Conservation (phyloP, 2,113 vertebrate species). For the Periophthalmus modestus region DNA sequence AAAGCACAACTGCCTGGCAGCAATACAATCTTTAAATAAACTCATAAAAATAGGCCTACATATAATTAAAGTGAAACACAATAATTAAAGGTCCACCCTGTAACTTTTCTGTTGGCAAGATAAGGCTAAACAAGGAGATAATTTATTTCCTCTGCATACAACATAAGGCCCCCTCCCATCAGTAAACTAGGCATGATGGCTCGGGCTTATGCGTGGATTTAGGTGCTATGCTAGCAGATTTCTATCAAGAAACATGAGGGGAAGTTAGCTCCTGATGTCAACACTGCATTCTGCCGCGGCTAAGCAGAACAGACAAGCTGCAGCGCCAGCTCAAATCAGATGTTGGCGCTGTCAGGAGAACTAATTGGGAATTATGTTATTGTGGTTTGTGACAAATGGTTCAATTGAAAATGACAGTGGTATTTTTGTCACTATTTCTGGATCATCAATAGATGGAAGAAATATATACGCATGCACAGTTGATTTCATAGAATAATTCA, state of each 20-base stretch:
- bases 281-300: neutral
- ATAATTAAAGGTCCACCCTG: too few relatives aligned
- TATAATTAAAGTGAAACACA: neutral
- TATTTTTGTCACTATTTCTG: neutral
- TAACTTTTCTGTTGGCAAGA: too few relatives aligned
- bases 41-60: neutral
- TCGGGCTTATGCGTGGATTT: conserved; percentile 24
- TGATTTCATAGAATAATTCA: neutral
- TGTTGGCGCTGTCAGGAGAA: conserved; percentile 47
- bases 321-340: conserved; percentile 43
- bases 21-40: neutral
- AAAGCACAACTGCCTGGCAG: neutral
- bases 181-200: conserved; percentile 41
- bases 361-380: conserved; percentile 50
- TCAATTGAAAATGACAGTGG: neutral
- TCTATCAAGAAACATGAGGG: conserved; percentile 28
- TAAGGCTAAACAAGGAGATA: too few relatives aligned
- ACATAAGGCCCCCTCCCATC: neutral
- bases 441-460: neutral
- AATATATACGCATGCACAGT: neutral
- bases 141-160: neutral
- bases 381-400: conserved; percentile 7
- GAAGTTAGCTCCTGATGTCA: conserved; percentile 18
- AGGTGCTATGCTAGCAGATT: conserved; percentile 44
- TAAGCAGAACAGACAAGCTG: conserved; percentile 50